These are phyloP conservation scores for Nudaria mundana DNA, from an alignment of 2,888 invertebrate genomes.

Conservation along the genomic window DNA sequence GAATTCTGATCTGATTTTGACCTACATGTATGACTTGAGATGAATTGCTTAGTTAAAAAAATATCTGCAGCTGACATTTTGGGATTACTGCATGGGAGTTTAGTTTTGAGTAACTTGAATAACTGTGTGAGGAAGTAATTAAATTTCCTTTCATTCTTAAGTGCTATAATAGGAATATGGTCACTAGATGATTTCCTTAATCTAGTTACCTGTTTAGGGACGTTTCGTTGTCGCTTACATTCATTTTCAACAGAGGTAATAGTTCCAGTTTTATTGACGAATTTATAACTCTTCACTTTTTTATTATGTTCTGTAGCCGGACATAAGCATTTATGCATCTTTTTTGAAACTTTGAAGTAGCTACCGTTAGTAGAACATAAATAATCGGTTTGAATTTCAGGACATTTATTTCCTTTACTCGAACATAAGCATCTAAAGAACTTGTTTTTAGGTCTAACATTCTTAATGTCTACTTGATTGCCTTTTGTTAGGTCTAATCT, in stretches of 20 bases:
- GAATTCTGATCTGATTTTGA: background rate
- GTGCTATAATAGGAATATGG: background rate
- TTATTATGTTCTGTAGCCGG: background rate
- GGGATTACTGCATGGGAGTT: background rate
- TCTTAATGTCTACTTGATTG: background rate
- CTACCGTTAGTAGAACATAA: background rate
- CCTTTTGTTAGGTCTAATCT: background rate
- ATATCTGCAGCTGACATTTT: background rate
- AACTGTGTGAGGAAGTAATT: background rate
- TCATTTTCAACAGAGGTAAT: conserved; percentile 1
- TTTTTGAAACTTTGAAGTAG: background rate
- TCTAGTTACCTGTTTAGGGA: background rate
- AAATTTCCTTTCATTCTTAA: background rate
- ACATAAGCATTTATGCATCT: background rate
- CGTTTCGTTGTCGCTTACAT: background rate
- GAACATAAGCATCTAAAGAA: background rate
- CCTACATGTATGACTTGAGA: background rate
- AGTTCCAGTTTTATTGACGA: background rate
- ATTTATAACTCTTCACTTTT: background rate
- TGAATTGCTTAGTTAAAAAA: background rate
- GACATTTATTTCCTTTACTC: background rate
- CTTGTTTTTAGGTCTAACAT: background rate
- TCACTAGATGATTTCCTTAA: background rate
- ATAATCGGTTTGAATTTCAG: background rate
- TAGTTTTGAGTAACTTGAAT: background rate